Percentiles rank a stretch among this genome's conserved stretches.
Evolutionary conservation across 1,140 invertebrate genomes (phyloP).

Genomic region (Cydia strobilella): DNA sequence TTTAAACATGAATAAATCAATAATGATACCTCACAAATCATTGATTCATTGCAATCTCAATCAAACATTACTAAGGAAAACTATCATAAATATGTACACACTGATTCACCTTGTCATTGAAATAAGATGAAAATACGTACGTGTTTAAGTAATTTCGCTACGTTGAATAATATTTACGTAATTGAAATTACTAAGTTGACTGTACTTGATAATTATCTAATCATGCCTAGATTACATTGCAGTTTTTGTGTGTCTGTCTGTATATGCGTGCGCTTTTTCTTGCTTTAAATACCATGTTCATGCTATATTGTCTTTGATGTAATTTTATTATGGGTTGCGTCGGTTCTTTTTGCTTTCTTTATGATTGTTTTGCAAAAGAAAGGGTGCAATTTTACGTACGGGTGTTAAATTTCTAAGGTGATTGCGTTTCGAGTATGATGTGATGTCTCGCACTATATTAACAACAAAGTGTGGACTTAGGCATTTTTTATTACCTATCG

Average conservation of each 20-base stretch:
- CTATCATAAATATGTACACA: background rate
- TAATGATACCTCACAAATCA: background rate
- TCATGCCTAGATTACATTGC: background rate
- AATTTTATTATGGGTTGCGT: background rate
- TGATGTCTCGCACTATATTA: too few relatives aligned
- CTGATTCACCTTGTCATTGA: background rate
- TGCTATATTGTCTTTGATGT: conserved; percentile 10
- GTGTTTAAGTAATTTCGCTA: background rate
- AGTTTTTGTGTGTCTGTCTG: conserved; percentile 11
- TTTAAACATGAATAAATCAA: background rate
- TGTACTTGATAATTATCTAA: conserved; percentile 9
- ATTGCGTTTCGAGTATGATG: background rate
- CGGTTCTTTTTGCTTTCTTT: background rate
- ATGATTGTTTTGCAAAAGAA: conserved; percentile 1
- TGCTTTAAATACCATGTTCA: conserved; percentile 2
- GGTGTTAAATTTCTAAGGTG: conserved; percentile 6
- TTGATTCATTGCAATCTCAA: background rate
- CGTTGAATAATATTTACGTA: background rate
- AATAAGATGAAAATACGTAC: background rate
- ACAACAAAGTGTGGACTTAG: too few relatives aligned
- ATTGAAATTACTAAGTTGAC: background rate
- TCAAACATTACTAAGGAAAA: background rate
- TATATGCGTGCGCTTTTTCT: background rate
- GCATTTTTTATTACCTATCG: too few relatives aligned
- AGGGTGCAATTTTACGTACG: conserved; percentile 9